These are phyloP conservation scores for Meriones psammophilus DNA, from an alignment of 2,797 vertebrate species.

Conservation along the genomic window DNA sequence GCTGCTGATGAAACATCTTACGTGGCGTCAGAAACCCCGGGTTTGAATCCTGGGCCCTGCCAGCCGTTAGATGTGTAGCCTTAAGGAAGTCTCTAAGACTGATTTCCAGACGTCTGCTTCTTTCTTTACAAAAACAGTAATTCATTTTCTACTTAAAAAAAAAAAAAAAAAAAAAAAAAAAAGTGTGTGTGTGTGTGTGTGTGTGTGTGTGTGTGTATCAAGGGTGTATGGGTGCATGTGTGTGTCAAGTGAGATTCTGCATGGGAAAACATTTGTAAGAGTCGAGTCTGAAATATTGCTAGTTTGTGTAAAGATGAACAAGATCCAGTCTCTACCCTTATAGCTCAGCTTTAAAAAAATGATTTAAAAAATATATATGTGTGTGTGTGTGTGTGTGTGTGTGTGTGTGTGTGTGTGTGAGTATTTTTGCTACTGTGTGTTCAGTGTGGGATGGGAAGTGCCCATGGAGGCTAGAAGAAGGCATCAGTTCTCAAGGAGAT, in stretches of 20 bases:
- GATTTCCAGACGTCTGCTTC: not conserved
- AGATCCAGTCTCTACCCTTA: not conserved
- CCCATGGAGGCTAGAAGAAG: not conserved
- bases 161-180: too few species aligned
- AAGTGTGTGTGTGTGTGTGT: not conserved
- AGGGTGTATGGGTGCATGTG: too few species aligned
- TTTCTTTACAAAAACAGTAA: not conserved
- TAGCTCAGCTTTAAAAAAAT: not conserved
- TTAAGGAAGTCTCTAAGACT: not conserved
- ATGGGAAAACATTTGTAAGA: constrained; percentile 12
- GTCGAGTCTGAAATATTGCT: not conserved
- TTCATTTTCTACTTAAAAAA: not conserved
- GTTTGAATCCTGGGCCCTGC: not conserved
- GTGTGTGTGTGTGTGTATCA: not conserved
- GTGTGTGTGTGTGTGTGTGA: not conserved
- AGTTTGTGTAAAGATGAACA: constrained; percentile 27
- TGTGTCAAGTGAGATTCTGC: constrained; percentile 9
- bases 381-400: not conserved
- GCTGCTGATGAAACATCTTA: not conserved
- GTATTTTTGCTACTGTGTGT: not conserved
- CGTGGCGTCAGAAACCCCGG: not conserved
- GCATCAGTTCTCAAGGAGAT: not conserved
- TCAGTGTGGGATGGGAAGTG: not conserved
- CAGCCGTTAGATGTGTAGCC: not conserved
- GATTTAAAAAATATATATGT: not conserved